Conservation (phyloP, 2,113 vertebrate genomes). For the Balaeniceps rex region DNA sequence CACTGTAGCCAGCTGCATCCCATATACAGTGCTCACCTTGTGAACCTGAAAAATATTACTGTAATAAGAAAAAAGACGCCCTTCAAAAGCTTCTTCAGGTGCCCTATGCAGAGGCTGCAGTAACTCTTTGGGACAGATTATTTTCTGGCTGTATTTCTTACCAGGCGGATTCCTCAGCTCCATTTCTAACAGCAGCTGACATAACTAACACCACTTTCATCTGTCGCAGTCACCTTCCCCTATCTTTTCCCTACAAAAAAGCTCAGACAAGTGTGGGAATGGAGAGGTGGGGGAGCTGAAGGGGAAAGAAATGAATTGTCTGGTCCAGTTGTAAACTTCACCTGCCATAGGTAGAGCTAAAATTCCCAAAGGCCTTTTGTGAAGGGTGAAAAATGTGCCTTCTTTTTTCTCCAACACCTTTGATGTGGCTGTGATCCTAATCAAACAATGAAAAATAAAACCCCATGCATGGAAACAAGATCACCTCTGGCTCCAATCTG, state of each 20-base stretch:
- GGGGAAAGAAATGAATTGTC: background rate
- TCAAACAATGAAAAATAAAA: conserved; percentile 31
- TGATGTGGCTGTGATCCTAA: conserved; percentile 1
- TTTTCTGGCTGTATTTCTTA: conserved; percentile 53
- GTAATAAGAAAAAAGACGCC: conserved; percentile 54
- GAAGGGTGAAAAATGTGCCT: background rate
- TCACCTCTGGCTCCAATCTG: conserved; percentile 43
- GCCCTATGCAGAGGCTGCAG: conserved; percentile 37
- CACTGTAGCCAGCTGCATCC: conserved; percentile 54
- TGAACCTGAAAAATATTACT: conserved; percentile 64
- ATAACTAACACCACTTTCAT: conserved; percentile 43
- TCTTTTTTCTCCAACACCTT: background rate
- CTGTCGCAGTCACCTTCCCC: conserved; percentile 29
- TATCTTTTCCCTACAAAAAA: conserved; percentile 8
- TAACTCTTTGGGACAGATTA: conserved; percentile 58
- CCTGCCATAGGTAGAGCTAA: background rate
- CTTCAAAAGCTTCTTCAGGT: conserved; percentile 55
- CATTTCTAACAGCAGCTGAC: conserved; percentile 24
- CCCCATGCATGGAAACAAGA: background rate
- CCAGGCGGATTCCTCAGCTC: conserved; percentile 5
- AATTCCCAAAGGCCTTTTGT: background rate
- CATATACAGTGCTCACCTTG: conserved; percentile 37
- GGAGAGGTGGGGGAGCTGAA: background rate
- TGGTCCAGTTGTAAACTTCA: background rate
- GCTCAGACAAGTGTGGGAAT: background rate